phyloP scores from a whole-genome alignment of 2,113 vertebrate genomes.

The Notarius lentiginosus region DNA sequence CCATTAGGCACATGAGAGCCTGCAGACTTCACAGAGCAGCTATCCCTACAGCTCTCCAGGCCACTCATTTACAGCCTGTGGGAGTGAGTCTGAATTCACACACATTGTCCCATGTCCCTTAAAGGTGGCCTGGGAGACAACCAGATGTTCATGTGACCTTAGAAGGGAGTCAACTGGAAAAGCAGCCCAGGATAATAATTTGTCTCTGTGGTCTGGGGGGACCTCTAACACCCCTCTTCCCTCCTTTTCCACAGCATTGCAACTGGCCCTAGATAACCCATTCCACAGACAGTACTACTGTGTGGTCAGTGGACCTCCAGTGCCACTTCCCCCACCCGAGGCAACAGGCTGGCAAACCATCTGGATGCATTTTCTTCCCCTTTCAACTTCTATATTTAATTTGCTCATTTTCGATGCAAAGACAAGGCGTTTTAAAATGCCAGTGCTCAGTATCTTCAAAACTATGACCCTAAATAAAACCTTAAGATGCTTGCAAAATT shows the following conservation, averaged over 20 bases:
- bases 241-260: constrained; percentile 4
- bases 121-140: constrained; percentile 39
- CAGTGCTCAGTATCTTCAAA: background rate
- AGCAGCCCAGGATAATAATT: constrained; percentile 45
- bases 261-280: constrained; percentile 34
- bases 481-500: background rate
- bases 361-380: constrained; percentile 46
- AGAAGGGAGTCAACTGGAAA: constrained; percentile 38
- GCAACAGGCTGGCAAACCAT: constrained; percentile 31
- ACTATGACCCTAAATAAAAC: constrained; percentile 19
- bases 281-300: constrained; percentile 37
- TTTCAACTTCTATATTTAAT: constrained; percentile 56
- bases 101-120: constrained; percentile 22
- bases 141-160: constrained; percentile 42
- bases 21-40: constrained; percentile 39
- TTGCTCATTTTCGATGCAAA: constrained; percentile 50
- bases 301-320: constrained; percentile 27
- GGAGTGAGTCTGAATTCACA: constrained; percentile 25
- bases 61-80: constrained; percentile 24
- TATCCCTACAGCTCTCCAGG: constrained; percentile 29
- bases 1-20: constrained; percentile 46
- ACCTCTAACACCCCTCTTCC: constrained; percentile 25
- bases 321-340: constrained; percentile 34
- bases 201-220: constrained; percentile 35
- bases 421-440: constrained; percentile 14